phyloP scores from a whole-genome alignment of 2,888 invertebrate genomes.

The Therioaphis trifolii region DNA sequence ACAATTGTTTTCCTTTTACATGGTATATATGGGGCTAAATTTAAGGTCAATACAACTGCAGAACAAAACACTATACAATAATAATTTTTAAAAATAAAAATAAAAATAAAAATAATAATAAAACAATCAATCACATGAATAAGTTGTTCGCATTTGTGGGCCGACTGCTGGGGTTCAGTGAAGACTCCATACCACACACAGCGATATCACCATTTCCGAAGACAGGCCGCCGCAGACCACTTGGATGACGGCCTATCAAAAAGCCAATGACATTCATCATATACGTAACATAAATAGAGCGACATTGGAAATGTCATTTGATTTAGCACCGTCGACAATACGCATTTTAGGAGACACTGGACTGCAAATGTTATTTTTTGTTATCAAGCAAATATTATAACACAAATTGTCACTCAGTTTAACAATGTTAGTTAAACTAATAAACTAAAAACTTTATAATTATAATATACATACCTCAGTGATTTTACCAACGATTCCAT shows the following conservation, averaged over 20 bases:
- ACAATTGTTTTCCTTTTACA: slow-evolving; percentile 19
- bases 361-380: slow-evolving; percentile 55
- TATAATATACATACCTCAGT: slow-evolving; percentile 27
- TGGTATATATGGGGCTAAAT: neutral
- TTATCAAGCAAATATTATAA: slow-evolving; percentile 18
- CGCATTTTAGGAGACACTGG: slow-evolving; percentile 58
- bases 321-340: slow-evolving; percentile 54
- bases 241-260: slow-evolving; percentile 55
- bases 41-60: slow-evolving; percentile 1
- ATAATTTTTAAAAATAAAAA: neutral
- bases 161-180: neutral
- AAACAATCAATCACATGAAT: slow-evolving; percentile 57
- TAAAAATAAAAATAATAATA: slow-evolving; percentile 25
- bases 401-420: slow-evolving; percentile 33
- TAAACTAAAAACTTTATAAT: neutral
- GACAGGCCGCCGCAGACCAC: slow-evolving; percentile 48
- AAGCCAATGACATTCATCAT: slow-evolving; percentile 53
- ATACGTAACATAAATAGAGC: slow-evolving; percentile 61
- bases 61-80: slow-evolving; percentile 39
- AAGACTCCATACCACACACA: neutral
- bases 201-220: slow-evolving; percentile 56
- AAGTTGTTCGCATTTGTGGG: neutral
- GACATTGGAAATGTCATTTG: slow-evolving; percentile 58
- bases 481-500: slow-evolving; percentile 72
- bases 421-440: slow-evolving; percentile 31